Base-by-base conservation (phyloP, 2,888 invertebrate genomes). In the Hydrotaea cyrtoneurina region DNA sequence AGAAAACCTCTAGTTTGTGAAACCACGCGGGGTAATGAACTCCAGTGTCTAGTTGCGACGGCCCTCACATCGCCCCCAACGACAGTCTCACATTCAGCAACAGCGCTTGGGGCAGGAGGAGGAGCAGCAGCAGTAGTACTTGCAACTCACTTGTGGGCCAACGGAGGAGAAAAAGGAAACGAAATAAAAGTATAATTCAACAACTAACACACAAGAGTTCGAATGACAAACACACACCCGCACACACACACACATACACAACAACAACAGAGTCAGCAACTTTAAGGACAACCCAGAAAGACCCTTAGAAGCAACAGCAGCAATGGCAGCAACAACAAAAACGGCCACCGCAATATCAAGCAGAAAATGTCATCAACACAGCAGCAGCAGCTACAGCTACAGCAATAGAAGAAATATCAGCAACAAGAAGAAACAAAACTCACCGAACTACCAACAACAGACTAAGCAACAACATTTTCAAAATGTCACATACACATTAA, bases 311-410 rank as follows among this genome's bases (percentile, higher is more conserved):
- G 76, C 50, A 80, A 31, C 31, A 31, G 31, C 31, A 31, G 31
- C 2, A 31, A 7, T 7, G 7, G 7, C 31, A 7, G 7, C 31
- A 31, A 31, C 31, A 31, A 31, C 31, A 31, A 57, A 13, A 73
- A 57, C 73, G 21, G 31, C 76, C 69, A 79, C 81, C 79, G 78
- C 79, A 80, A 69, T 77, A 74, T 62, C 85, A 79, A 85, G 73
- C 79, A 80, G 74, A 85, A 80, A 85, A 80, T 85, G 82, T 85
- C 82, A 85, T 80, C 82, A 85, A 82, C 85, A 82, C 84, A 80
- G 31, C 73, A 64, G 36, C 64, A 78, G 19, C 53, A 82, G 31
- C 53, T 50, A 19, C 23, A 78, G 69, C 71, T 55, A 19, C 17
- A 73, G 43, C 57, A 74, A 10, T 19, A 46, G 36, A n/a, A 72